Evolutionary conservation across 2,888 invertebrate genomes (phyloP).

Genomic region (Gastrophysa polygoni): DNA sequence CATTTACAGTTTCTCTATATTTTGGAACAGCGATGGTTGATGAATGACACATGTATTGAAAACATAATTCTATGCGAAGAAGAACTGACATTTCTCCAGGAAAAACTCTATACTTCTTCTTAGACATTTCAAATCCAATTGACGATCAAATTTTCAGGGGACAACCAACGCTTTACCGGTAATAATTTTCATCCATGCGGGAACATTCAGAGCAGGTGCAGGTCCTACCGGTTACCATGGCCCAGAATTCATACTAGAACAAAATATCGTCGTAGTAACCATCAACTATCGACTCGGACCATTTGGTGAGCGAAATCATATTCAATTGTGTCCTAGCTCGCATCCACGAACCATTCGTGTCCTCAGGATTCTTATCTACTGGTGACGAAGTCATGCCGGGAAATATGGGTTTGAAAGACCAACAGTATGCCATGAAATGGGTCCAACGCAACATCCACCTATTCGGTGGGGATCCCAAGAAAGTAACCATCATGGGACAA

Average conservation of each 20-base stretch:
- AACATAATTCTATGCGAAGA: too few species aligned
- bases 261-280: slow-evolving; percentile 37
- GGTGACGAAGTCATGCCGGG: slow-evolving; percentile 5
- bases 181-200: slow-evolving; percentile 42
- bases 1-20: too few species aligned
- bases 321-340: too few species aligned
- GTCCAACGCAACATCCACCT: slow-evolving; percentile 6
- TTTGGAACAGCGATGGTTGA: too few species aligned
- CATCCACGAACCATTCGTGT: too few species aligned
- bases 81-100: too few species aligned
- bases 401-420: slow-evolving; percentile 16
- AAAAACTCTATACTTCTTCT: too few species aligned
- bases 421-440: slow-evolving; percentile 15
- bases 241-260: slow-evolving; percentile 17
- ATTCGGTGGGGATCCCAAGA: slow-evolving; percentile 18
- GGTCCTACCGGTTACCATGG: slow-evolving; percentile 2
- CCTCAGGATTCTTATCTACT: not conserved
- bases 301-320: too few species aligned
- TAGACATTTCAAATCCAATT: too few species aligned
- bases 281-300: slow-evolving; percentile 37
- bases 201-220: slow-evolving; percentile 31
- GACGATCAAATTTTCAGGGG: too few species aligned
- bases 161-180: slow-evolving; percentile 35
- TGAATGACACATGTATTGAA: too few species aligned
- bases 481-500: slow-evolving; percentile 45